Conservation (phyloP, 2,888 invertebrate genomes). For the Lepidonotus clava region DNA sequence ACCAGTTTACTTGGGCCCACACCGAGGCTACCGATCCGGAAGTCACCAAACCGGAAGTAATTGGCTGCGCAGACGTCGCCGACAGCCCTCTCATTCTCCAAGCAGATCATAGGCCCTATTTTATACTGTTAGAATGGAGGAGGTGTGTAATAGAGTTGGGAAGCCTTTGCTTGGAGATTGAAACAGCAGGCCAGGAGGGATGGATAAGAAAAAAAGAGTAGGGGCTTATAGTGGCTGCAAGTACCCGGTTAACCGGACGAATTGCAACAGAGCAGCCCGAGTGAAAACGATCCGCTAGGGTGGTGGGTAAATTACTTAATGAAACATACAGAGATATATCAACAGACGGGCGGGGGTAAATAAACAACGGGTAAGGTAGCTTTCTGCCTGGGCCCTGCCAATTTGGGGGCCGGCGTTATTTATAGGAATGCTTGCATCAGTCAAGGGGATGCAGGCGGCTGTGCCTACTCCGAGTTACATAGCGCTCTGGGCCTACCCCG, state of each 20-base stretch:
- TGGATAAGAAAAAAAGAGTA: background rate
- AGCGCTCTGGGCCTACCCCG: background rate
- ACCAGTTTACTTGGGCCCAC: background rate
- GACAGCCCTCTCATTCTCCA: no score
- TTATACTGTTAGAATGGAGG: no score
- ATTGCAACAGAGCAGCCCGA: background rate
- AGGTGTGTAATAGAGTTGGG: no score
- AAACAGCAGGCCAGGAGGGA: no score
- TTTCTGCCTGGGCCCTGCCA: background rate
- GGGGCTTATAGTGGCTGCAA: background rate
- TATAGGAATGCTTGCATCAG: conserved; percentile 33
- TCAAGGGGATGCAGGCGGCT: background rate
- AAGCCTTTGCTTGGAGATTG: no score
- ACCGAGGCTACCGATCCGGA: background rate
- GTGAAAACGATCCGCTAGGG: conserved; percentile 17
- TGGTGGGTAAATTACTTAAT: conserved; percentile 44
- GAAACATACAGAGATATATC: conserved; percentile 45
- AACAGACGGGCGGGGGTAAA: background rate
- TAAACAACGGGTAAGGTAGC: conserved; percentile 32
- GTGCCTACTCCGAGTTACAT: conserved; percentile 5
- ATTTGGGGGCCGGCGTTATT: conserved; percentile 17
- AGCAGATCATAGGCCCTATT: background rate
- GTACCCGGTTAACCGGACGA: background rate
- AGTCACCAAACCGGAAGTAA: background rate
- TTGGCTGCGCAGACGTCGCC: no score